These are phyloP conservation scores for Chelon auratus DNA, from an alignment of 2,797 vertebrate species.

Conservation along the genomic window DNA sequence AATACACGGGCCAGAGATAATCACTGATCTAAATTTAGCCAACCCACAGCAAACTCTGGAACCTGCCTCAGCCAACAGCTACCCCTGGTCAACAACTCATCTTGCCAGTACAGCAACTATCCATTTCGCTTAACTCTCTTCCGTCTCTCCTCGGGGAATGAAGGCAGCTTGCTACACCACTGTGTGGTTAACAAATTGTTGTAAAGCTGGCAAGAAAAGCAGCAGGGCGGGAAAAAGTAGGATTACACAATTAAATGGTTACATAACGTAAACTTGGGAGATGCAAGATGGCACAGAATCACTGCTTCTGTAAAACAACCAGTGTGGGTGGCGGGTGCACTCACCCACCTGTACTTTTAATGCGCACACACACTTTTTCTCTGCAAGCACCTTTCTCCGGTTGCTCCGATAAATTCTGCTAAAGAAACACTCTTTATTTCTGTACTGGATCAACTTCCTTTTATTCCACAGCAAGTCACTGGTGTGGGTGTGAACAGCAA, in stretches of 20 bases:
- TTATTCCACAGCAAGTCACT: background rate
- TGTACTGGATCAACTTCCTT: background rate
- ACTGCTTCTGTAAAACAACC: slow-evolving; percentile 9
- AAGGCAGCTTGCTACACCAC: background rate
- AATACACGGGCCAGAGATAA: slow-evolving; percentile 34
- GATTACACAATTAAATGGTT: slow-evolving; percentile 28
- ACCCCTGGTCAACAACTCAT: background rate
- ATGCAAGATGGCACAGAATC: slow-evolving; percentile 15
- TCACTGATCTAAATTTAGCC: slow-evolving; percentile 54
- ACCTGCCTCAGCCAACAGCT: slow-evolving; percentile 6
- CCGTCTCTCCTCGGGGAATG: background rate
- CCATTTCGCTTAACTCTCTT: background rate
- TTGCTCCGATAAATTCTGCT: background rate
- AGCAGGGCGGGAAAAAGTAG: background rate
- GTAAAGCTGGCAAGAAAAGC: background rate
- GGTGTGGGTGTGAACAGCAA: background rate
- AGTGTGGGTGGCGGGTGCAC: background rate
- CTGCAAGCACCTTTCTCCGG: too few species aligned
- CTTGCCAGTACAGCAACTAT: slow-evolving; percentile 9
- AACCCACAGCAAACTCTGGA: slow-evolving; percentile 10
- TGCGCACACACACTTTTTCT: background rate
- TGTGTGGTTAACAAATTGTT: slow-evolving; percentile 5
- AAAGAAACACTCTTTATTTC: background rate
- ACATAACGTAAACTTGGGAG: slow-evolving; percentile 28
- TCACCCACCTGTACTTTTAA: slow-evolving; percentile 3